Evolutionary conservation across 2,888 invertebrate species (phyloP).

Genomic region (Gerris lacustris): DNA sequence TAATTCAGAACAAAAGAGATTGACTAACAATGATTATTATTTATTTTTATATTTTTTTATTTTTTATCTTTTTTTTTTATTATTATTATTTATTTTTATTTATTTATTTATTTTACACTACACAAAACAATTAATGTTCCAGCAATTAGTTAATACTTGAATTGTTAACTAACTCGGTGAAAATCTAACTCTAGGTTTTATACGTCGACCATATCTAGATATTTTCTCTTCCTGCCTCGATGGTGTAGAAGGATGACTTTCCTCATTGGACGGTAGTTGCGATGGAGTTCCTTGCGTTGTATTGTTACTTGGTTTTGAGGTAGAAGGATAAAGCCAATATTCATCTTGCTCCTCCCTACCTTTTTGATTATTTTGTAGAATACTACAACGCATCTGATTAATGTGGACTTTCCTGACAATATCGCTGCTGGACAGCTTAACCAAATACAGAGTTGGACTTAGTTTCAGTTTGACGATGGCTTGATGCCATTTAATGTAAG

Average conservation of each 20-base stretch:
- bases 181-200: neutral
- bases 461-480: neutral
- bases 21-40: neutral
- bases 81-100: neutral
- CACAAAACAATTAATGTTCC: neutral
- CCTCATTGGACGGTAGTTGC: neutral
- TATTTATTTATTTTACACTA: neutral
- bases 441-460: neutral
- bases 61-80: neutral
- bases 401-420: neutral
- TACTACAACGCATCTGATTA: neutral
- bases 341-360: neutral
- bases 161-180: neutral
- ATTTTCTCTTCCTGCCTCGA: neutral
- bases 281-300: neutral
- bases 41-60: neutral
- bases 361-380: neutral
- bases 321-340: neutral
- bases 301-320: neutral
- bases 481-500: neutral
- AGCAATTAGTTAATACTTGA: too few species aligned
- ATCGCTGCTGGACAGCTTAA: neutral
- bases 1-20: neutral
- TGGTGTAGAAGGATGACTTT: neutral
- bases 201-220: neutral